Evolutionary conservation across 2,888 invertebrate genomes (phyloP).

Genomic region (Synergus japonicus): DNA sequence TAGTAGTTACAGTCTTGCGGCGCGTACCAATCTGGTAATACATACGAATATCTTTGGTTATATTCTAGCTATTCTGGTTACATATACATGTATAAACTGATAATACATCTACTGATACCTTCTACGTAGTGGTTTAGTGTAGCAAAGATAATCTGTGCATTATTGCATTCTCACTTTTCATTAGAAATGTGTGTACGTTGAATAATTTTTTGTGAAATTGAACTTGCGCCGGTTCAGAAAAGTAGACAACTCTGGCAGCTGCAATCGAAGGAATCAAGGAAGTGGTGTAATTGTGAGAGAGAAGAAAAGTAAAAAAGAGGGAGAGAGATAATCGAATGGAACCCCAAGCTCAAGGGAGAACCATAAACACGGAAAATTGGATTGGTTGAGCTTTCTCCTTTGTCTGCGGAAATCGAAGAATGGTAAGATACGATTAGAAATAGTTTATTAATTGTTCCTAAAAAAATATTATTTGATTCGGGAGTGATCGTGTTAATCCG

Average conservation of each 20-base stretch:
- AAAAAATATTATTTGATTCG: neutral
- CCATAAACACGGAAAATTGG: conserved; percentile 26
- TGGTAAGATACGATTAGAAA: conserved; percentile 6
- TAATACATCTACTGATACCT: no score
- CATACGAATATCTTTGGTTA: no score
- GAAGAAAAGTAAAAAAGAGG: neutral
- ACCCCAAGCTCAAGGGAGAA: conserved; percentile 15
- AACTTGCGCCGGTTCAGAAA: neutral
- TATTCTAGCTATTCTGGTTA: no score
- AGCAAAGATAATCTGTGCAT: no score
- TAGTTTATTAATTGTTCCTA: neutral
- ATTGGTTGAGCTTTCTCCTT: conserved; percentile 28
- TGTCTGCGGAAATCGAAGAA: conserved; percentile 10
- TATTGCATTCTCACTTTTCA: no score
- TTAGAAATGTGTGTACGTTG: no score
- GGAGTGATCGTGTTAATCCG: conserved; percentile 18
- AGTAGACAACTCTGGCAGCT: neutral
- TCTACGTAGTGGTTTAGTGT: no score
- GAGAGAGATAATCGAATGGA: conserved; percentile 5
- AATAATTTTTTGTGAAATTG: neutral
- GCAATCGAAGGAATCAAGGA: neutral
- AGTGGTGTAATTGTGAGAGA: neutral
- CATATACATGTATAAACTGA: no score
- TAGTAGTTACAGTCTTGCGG: no score
- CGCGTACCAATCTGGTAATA: no score